Percentiles rank a stretch among this genome's conserved stretches.
phyloP scores from a whole-genome alignment of 2,888 invertebrate species.

The Lysandra coridon region DNA sequence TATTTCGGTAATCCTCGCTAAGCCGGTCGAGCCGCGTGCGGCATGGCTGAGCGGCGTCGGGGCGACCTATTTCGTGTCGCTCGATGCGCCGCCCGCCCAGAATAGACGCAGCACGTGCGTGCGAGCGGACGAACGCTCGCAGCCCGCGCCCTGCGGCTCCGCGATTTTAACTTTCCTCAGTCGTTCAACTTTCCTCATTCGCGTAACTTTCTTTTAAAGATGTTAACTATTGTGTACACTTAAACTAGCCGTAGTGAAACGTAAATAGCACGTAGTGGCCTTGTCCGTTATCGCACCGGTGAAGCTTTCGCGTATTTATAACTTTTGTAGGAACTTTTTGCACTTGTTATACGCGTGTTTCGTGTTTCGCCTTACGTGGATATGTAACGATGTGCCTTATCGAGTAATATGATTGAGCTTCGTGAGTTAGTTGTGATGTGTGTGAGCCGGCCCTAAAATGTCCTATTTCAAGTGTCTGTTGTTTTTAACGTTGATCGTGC shows the following conservation, averaged over 20 bases:
- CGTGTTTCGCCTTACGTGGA: constrained; percentile 23
- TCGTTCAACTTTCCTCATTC: constrained; percentile 36
- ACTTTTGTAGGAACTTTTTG: constrained; percentile 36
- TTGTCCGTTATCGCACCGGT: constrained; percentile 61
- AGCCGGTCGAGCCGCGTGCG: constrained; percentile 37
- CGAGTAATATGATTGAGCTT: constrained; percentile 54
- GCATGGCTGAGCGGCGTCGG: constrained; percentile 47
- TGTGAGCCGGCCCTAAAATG: constrained; percentile 60
- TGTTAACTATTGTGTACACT: constrained; percentile 4
- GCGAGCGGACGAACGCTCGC: constrained; percentile 64
- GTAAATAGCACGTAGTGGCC: constrained; percentile 65
- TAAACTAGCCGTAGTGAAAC: constrained; percentile 50
- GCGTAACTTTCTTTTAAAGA: constrained; percentile 1
- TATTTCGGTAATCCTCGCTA: constrained; percentile 33
- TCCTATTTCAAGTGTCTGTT: constrained; percentile 56
- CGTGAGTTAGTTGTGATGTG: constrained; percentile 46
- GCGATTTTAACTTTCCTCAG: constrained; percentile 38
- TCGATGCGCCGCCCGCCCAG: constrained; percentile 68
- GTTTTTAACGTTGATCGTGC: constrained; percentile 57
- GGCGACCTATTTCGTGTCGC: constrained; percentile 73
- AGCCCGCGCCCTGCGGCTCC: constrained; percentile 43
- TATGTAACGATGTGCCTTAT: constrained; percentile 71
- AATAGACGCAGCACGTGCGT: constrained; percentile 80
- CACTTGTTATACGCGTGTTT: constrained; percentile 42
- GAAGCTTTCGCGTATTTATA: constrained; percentile 49